Base-by-base conservation (phyloP, 2,797 vertebrate species). In the Oophaga sylvatica region DNA sequence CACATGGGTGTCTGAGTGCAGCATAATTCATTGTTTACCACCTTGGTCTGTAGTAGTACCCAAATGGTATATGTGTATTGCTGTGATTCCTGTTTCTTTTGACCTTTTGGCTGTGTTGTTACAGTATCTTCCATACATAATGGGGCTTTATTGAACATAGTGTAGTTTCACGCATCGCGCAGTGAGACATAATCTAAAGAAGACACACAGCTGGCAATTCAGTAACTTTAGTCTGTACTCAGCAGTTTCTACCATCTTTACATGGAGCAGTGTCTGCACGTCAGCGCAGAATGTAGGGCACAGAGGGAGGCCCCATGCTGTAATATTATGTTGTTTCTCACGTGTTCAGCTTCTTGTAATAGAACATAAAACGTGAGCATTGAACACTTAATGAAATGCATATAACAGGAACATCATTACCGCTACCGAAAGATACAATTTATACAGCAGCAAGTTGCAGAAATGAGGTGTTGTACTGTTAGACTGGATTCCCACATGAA, bases 361-460 rank as follows among this genome's bases (percentile, higher is more conserved):
- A 80, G n/a, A 87, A 77, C 48, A 9, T 45, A 79, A 68, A 60
- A 80, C 12, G 67, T 35, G 53, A 22, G 31, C 29, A 22, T 35
- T 67, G 12, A 67, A 22, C 9, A 41, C 10, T 75, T 73, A 81
- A 75, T 87, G 80, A 80, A 80, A 75, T 22, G 22, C 81, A 88
- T 87, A 76, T 63, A 83, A 81, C 82, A 77, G 59, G 41, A 85
- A 68, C 31, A 78, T 83, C 67, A 65, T 59, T 59, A 85, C 15
- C 7, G 71, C 35, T 75, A 67, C 41, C 16, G 11, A 83, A 59
- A 60, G n/a, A 53, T 71, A 20, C 56, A 62, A 76, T 60, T 60
- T 2, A 31, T 80, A 60, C 60, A 45, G 56, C 53, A 62, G 35
- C 16, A 8, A 57, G 76, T 31, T 85, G 29, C 76, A 76, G 57